Base-by-base conservation (phyloP, 1,140 invertebrate genomes). In the Tetragnatha versicolor region DNA sequence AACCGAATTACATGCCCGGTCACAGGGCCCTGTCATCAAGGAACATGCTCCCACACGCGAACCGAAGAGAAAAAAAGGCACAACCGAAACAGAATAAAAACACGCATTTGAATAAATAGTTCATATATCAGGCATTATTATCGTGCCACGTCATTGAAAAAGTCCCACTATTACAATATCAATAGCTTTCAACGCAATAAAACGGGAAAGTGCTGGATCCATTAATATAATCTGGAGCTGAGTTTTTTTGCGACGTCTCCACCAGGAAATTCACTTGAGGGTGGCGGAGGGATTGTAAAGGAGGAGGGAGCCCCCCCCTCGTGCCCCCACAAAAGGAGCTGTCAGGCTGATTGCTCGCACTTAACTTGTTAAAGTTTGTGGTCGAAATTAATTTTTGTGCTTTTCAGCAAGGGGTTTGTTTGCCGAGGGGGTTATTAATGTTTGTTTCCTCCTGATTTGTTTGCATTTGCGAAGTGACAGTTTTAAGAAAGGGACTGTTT, bases 91-190 rank as follows among this genome's bases (percentile, higher is more conserved):
- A 51, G n/a, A 70, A 31, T 37, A 37, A 51, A 53, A 70, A 70
- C 39, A 27, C 37, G 25, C 35, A 77, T 77, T 77, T 77, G 73
- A 77, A 77, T 77, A 77, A 77, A 77, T 77, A 77, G 14, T 77
- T 77, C 73, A 77, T 77, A 77, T 42, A 77, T 77, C 73, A 77
- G 58, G 9, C 60, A 65, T 77, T 77, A 77, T 66, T 65, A 66
- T 66, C 20, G 66, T 39, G 47, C 47, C 61, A 49, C 60, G 73
- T 66, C 73, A 65, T 77, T 33, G 27, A 75, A n/a, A n/a, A 75
- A 35, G 31, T 39, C 58, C 22, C 51, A 55, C 60, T 39, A 66
- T 77, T 77, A 65, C 47, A 77, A 77, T 77, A 77, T 77, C 61
- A 77, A 77, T 77, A 25, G 47, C 31, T 49, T n/a, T 42, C 6